These are phyloP conservation scores for Ciconia boyciana DNA, from an alignment of 2,113 vertebrate genomes.

Conservation along the genomic window DNA sequence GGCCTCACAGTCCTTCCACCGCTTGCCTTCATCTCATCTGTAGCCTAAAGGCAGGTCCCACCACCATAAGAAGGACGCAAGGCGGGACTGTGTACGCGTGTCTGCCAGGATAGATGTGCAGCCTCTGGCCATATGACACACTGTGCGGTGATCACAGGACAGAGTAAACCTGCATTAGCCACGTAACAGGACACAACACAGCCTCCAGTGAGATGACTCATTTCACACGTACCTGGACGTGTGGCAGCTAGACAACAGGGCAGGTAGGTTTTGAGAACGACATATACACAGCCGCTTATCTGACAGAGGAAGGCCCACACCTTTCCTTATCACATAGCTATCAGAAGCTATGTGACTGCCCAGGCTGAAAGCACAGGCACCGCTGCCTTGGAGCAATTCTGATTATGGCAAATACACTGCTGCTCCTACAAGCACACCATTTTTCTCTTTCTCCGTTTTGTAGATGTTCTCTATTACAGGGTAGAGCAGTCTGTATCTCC, in stretches of 20 bases:
- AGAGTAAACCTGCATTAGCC: not conserved
- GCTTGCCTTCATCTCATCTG: not conserved
- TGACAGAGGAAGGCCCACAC: not conserved
- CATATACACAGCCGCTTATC: not conserved
- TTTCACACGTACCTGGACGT: not conserved
- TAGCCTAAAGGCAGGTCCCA: not conserved
- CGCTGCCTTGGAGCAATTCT: not conserved
- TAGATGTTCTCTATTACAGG: not conserved
- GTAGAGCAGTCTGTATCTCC: not conserved
- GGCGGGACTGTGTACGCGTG: accelerated
- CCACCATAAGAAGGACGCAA: not conserved
- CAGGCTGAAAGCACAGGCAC: not conserved
- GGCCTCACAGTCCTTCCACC: not conserved
- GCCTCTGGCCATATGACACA: not conserved
- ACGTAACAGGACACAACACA: accelerated
- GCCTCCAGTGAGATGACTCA: not conserved
- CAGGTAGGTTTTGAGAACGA: not conserved
- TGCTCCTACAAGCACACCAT: not conserved
- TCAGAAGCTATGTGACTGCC: not conserved
- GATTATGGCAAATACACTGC: not conserved
- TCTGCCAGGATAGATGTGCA: not conserved
- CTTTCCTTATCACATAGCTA: not conserved
- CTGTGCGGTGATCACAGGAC: not conserved
- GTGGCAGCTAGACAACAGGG: not conserved
- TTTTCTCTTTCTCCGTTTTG: not conserved